Base-by-base conservation (phyloP, 1,140 invertebrate species). In the Drosophila equinoxialis region DNA sequence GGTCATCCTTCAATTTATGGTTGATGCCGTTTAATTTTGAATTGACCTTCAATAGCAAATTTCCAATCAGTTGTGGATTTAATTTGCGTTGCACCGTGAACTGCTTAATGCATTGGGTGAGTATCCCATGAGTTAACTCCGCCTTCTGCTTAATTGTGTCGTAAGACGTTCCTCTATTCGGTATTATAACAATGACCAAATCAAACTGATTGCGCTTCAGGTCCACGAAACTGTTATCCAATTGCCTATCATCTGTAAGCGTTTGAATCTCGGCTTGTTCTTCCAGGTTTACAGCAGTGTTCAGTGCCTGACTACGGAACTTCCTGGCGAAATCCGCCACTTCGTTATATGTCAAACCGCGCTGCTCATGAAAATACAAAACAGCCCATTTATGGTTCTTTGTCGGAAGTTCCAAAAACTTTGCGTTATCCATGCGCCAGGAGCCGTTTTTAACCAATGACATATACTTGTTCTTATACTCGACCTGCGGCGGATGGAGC, bases 1-100 rank as follows among this genome's bases (percentile, higher is more conserved):
- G 79, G 57, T 79, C 68, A 7, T 76, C 70, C 58, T 86, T 78
- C 6, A 97, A 79, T 13, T 86, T 92, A 85, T 97, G 96, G 93
- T 98, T 98, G 0, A 95, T 93, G 0, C 97, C 97, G 92, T 97
- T 96, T 37, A 98, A 81, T 92, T 98, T 98, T 0, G 96, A 95
- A 78, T 95, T 95, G 0, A 98, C 94, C 93, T 98, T 98, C 1
- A 97, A 90, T 13, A 98, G 90, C 71, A 98, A 95, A 89, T 98
- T 98, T 0, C 91, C 79, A n/a, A 94, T 85, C 0, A 94, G 94
- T 93, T 86, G 81, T 0, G 26, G 6, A 55, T 72, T 80, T 0
- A 75, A 26, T 6, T 79, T 71, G 13, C 86, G 74, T 62, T 71
- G 62, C 1, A 94, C 83, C 11, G 95, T 97, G 62, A 60, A 77